A percentile compares a stretch with the other conserved stretches of the same genome.
Evolutionary conservation across 1,140 invertebrate genomes (phyloP).

Genomic region (Eulimnadia texana): DNA sequence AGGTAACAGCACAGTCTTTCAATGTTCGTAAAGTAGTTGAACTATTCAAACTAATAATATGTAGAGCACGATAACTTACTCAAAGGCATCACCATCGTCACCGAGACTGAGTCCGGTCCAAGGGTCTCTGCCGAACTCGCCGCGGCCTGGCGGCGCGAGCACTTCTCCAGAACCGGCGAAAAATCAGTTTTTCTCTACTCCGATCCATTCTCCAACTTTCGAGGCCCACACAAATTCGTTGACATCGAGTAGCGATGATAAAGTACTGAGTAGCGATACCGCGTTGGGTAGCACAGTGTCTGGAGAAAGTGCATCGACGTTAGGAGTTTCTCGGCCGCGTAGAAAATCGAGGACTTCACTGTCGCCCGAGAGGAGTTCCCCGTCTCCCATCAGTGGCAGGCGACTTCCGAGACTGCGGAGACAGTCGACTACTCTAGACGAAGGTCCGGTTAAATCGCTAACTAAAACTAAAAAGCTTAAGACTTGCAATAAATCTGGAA

Average conservation of each 20-base stretch:
- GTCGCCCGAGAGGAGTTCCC: no score
- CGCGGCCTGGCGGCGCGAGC: not conserved
- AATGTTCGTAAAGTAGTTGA: no score
- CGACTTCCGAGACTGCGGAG: not conserved
- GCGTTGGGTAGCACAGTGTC: not conserved
- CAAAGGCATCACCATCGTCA: slow-evolving; percentile 1
- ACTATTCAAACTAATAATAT: no score
- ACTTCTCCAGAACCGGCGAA: slow-evolving; percentile 1
- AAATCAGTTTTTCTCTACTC: not conserved
- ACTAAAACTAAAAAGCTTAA: no score
- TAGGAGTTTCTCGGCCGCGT: no score
- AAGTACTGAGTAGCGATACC: not conserved
- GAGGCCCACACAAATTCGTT: not conserved
- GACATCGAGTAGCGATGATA: not conserved
- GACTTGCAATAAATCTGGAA: no score
- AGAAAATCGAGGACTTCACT: no score
- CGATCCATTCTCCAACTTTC: not conserved
- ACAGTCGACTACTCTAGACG: no score
- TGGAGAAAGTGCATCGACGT: no score
- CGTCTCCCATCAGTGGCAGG: no score
- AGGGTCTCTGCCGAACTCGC: slow-evolving; percentile 10
- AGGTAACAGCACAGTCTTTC: no score
- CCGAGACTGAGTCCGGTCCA: slow-evolving; percentile 12
- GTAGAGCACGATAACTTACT: not conserved
- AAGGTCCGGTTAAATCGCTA: no score